Conservation (phyloP, 2,113 vertebrate species). For the Phrynocephalus versicolor region DNA sequence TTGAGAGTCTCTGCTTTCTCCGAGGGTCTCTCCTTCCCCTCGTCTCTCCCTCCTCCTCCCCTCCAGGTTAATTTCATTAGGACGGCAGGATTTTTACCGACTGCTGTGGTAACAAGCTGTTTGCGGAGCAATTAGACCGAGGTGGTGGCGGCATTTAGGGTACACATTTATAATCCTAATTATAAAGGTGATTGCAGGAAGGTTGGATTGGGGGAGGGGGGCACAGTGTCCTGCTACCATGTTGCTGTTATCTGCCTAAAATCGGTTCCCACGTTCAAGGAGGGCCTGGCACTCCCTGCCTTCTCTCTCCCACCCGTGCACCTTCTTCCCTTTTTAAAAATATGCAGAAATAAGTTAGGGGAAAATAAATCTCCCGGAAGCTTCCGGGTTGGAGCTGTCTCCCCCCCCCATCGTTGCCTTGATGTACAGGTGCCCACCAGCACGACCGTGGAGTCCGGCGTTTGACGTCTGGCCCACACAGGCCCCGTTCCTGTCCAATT, state of each 20-base stretch:
- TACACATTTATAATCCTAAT: conserved; percentile 59
- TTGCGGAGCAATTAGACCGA: conserved; percentile 62
- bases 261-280: background rate
- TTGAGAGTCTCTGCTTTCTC: conserved; percentile 21
- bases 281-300: background rate
- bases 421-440: background rate
- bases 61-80: conserved; percentile 58
- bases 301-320: too few relatives aligned
- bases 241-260: background rate
- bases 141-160: conserved; percentile 57
- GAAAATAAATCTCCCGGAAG: too few relatives aligned
- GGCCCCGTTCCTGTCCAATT: background rate
- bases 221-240: background rate
- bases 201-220: background rate
- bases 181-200: conserved; percentile 46
- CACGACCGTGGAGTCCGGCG: too few relatives aligned
- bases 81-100: conserved; percentile 56
- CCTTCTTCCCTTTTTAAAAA: background rate
- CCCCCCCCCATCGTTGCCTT: too few relatives aligned
- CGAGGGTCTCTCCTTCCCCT: background rate
- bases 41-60: background rate
- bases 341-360: too few relatives aligned
- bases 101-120: conserved; percentile 56
- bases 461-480: background rate
- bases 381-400: too few relatives aligned